Percentiles rank a stretch among this genome's conserved stretches.
Evolutionary conservation across 2,113 vertebrate genomes (phyloP).

Genomic region (Todiramphus chloris): DNA sequence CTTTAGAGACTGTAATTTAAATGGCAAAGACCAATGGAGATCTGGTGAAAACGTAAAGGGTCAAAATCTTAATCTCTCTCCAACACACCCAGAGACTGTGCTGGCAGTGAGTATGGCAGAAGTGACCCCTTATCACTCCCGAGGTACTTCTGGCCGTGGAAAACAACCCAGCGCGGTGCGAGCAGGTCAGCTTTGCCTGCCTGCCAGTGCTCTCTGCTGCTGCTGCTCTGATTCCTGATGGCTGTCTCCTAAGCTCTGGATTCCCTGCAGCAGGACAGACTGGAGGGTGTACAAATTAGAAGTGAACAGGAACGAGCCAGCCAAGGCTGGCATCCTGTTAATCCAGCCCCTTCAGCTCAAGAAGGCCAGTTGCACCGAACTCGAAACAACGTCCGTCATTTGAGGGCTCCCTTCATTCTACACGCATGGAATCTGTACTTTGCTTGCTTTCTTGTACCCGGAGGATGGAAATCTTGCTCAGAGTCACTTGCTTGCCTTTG

Average conservation of each 20-base stretch:
- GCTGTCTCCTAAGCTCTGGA: not conserved
- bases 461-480: conserved; percentile 28
- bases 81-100: not conserved
- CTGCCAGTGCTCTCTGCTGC: not conserved
- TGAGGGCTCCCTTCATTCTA: conserved; percentile 31
- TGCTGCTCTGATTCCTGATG: not conserved
- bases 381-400: conserved; percentile 41
- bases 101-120: not conserved
- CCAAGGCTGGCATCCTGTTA: not conserved
- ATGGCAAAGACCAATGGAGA: not conserved
- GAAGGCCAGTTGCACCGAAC: not conserved
- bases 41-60: not conserved
- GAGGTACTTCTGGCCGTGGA: not conserved
- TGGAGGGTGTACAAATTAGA: conserved; percentile 48
- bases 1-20: not conserved
- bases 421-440: conserved; percentile 45
- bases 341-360: conserved; percentile 32
- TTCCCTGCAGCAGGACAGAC: conserved; percentile 21
- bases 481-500: conserved; percentile 38
- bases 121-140: not conserved
- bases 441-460: not conserved
- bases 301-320: conserved; percentile 40
- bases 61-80: not conserved
- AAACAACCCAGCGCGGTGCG: not conserved
- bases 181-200: not conserved